These are phyloP conservation scores for Picus viridis DNA, from an alignment of 2,797 vertebrate genomes.

Conservation along the genomic window DNA sequence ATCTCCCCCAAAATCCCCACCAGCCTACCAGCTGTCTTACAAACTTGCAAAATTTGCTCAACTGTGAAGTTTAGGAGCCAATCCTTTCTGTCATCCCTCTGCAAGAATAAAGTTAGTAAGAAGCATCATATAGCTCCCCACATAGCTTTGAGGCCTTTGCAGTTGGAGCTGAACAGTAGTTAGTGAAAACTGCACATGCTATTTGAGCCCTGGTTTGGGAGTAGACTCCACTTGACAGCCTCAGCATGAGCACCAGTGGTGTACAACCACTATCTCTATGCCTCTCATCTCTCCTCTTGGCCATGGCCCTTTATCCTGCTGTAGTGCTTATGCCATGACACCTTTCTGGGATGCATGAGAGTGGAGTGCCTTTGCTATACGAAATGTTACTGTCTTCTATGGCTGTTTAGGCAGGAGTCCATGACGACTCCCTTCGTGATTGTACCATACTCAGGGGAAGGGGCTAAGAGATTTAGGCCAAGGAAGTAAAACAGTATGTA, in stretches of 20 bases:
- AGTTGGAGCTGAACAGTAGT: neutral
- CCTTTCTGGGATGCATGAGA: accelerated
- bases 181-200: neutral
- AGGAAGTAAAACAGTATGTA: neutral
- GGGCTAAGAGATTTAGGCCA: neutral
- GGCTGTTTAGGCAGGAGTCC: neutral
- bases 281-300: neutral
- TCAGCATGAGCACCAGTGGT: neutral
- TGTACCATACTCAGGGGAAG: neutral
- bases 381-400: neutral
- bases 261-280: neutral
- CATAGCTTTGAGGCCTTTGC: neutral
- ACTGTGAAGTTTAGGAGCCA: neutral
- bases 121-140: neutral
- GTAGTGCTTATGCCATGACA: accelerated
- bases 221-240: neutral
- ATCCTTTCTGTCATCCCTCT: neutral
- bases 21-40: neutral
- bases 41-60: neutral
- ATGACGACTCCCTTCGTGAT: neutral
- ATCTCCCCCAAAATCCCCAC: accelerated
- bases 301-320: neutral
- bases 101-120: neutral
- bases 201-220: neutral
- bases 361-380: accelerated